Base-by-base conservation (phyloP, 2,888 invertebrate species). In the Apodemia duryi region DNA sequence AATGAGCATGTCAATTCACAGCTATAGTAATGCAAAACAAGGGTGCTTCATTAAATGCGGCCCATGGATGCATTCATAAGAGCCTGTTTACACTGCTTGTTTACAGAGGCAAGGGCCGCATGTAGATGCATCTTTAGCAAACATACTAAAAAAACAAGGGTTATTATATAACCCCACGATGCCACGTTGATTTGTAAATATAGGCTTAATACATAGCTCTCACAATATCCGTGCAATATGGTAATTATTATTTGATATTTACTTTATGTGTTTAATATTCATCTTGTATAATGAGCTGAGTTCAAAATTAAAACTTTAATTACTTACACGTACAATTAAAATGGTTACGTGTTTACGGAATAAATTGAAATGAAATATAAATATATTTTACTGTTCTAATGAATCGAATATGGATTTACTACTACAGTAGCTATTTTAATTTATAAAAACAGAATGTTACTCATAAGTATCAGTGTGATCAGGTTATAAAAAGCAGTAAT, bases 71-170 rank as follows among this genome's bases (percentile, higher is more conserved):
- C 84, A 84, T 81, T 81, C 86, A 87, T 90, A 88, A 88, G 85
- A 85, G 81, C 76, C 64, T 90, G 88, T 91, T 90, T 90, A 85
- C 88, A 84, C 79, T 81, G 75, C 63, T 72, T 90, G 88, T 90
- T 91, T 86, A 82, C 80, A 77, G 84, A 91, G 87, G 87, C 84
- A 72, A 81, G 83, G 80, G 82, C 80, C 77, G 80, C 85, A 85
- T 88, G 87, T 86, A 85, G 86, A 90, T 89, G 89, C 90, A 87
- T 85, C 90, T 91, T 88, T 77, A 77, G 85, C 83, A 90, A 91
- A 90, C 88, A 91, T 70, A 81, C 82, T 90, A 85, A 90, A 91
- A 91, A 91, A 91, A 91, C 89, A 91, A 85, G 89, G 91, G 91
- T 77, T 81, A 83, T 82, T 46, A 83, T 81, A 79, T 46, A 46